Conservation (phyloP, 2,113 vertebrate genomes). For the Nannospalax galili region DNA sequence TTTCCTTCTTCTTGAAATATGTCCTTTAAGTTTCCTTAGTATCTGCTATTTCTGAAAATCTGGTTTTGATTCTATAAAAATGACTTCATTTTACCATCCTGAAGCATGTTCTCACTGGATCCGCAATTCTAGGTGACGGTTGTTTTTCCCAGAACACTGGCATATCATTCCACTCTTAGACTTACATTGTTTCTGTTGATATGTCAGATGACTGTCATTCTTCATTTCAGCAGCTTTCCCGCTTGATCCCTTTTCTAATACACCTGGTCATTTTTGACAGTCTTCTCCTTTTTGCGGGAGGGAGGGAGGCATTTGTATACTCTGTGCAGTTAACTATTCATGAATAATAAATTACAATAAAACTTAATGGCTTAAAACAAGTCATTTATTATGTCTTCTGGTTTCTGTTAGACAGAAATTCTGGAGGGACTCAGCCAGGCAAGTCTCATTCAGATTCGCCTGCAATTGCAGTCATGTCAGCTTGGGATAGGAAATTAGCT, state of each 20-base stretch:
- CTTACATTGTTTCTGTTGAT: not conserved
- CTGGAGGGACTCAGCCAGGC: not conserved
- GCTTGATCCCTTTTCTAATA: slow-evolving; percentile 23
- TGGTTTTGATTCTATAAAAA: slow-evolving; percentile 2
- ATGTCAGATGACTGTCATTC: not conserved
- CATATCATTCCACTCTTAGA: not conserved
- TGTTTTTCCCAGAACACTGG: not conserved
- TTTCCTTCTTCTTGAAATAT: slow-evolving; percentile 28
- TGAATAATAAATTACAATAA: not conserved
- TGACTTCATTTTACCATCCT: not conserved
- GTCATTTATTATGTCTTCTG: not conserved
- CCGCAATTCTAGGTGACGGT: not conserved
- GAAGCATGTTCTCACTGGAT: not conserved
- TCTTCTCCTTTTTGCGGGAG: not conserved
- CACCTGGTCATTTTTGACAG: not conserved
- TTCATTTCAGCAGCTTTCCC: not conserved
- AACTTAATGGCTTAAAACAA: slow-evolving; percentile 20
- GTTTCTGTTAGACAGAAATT: not conserved
- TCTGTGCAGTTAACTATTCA: not conserved
- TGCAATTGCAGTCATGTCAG: not conserved
- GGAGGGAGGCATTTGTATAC: not conserved
- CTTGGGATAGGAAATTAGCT: not conserved
- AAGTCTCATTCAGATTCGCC: not conserved
- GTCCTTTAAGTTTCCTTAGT: not conserved
- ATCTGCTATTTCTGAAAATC: not conserved